Base-by-base conservation (phyloP, 2,797 vertebrate genomes). In the Poeciliopsis paucimaculata region DNA sequence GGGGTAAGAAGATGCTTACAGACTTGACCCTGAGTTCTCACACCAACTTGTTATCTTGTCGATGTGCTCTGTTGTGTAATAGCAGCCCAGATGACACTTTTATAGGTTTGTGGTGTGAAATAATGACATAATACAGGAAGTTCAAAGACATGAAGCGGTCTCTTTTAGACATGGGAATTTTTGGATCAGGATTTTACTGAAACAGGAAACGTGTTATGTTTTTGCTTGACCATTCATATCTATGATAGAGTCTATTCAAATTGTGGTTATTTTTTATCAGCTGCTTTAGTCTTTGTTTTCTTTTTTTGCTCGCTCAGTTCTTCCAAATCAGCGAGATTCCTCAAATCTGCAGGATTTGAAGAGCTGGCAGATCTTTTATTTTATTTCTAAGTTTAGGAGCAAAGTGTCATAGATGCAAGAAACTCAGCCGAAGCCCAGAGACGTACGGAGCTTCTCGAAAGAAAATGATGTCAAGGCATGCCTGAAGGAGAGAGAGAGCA, bases 1-100 rank as follows among this genome's bases (percentile, higher is more conserved):
- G 68, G 68, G 41, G 68, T 71, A 45, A 71, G 68, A 71, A 45
- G 41, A 71, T 45, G 68, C 41, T n/a, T 71, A 15, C 26, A 13
- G 26, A 6, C 26, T 45, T 41, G 18, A 39, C 31, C 28, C 16
- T 4, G 31, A 66, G 31, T 20, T 43, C 64, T 68, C 10, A 1
- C 20, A 18, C 10, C 1, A 5, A 41, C 11, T 68, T n/a, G 2
- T 45, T 13, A 2, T 70, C 3, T 26, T 68, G 18, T 68, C 20
- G 1, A 23, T 70, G 23, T 28, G 15, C 41, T 71, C 26, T 45
- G 11, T 45, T 45, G 41, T 71, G 39, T 16, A 16, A 28, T 15
- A 43, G 11, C n/a, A 7, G 36, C 20, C 34, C 5, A 1, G 26
- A 45, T 45, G 12, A 71, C 68, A 71, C 68, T 5, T 71, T 43